Evolutionary conservation across 1,140 invertebrate species (phyloP).

Genomic region (Euura saliciscinereae): DNA sequence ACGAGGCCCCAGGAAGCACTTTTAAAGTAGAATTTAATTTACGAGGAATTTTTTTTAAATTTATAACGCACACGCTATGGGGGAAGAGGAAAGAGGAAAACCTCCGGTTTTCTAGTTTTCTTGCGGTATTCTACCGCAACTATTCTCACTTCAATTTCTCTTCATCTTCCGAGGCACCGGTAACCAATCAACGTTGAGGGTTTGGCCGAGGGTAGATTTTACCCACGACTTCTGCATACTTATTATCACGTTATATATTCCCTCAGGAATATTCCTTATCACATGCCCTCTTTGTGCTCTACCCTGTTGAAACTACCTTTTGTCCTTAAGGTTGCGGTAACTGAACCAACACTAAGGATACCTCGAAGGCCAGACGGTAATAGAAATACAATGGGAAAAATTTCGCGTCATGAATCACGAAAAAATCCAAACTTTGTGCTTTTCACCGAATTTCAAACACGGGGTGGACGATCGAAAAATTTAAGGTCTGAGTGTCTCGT

Average conservation of each 20-base stretch:
- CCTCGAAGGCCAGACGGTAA: no score
- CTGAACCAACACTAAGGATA: no score
- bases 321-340: no score
- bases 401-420: no score
- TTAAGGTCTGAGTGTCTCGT: no score
- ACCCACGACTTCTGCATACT: neutral
- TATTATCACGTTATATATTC: neutral
- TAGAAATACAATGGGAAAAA: no score
- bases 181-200: neutral
- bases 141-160: neutral
- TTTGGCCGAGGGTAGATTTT: neutral
- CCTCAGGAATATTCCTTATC: neutral
- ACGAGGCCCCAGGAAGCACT: neutral
- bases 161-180: neutral
- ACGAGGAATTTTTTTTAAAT: neutral
- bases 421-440: no score
- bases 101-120: neutral
- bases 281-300: neutral
- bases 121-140: neutral
- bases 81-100: no score
- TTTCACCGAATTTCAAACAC: no score
- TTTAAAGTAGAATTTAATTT: constrained; percentile 5
- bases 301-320: constrained; percentile 2
- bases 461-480: no score
- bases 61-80: neutral